These are phyloP conservation scores for Rhynchophorus ferrugineus DNA, from an alignment of 1,140 invertebrate species.

Conservation along the genomic window DNA sequence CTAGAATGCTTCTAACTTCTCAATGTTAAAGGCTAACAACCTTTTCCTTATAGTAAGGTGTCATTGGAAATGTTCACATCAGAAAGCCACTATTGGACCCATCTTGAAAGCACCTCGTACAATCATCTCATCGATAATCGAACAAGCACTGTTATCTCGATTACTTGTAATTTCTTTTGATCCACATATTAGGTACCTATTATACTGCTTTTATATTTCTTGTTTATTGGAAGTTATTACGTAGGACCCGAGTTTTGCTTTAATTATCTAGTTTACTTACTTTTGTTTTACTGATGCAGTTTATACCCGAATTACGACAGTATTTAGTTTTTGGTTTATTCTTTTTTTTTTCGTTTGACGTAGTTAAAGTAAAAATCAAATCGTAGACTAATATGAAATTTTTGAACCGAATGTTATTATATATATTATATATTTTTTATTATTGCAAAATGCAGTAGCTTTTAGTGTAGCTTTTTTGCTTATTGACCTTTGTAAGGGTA, in stretches of 20 bases:
- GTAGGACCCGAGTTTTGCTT: neutral
- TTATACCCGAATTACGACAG: neutral
- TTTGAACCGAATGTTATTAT: too few relatives aligned
- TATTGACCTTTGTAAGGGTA: constrained; percentile 32
- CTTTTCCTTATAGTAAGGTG: constrained; percentile 46
- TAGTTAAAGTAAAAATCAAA: constrained; percentile 12
- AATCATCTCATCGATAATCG: neutral
- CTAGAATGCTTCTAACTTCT: constrained; percentile 15
- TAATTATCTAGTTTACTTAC: constrained; percentile 2
- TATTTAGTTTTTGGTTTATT: neutral
- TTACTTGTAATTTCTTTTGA: neutral
- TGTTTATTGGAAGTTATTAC: neutral
- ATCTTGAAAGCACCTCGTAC: constrained; percentile 1
- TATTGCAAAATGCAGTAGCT: constrained; percentile 31
- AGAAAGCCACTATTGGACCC: neutral
- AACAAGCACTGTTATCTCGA: neutral
- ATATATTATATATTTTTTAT: constrained; percentile 23
- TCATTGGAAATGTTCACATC: constrained; percentile 41
- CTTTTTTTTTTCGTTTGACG: constrained; percentile 5
- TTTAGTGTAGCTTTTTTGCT: constrained; percentile 36
- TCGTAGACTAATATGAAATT: constrained; percentile 7
- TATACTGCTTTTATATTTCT: constrained; percentile 12
- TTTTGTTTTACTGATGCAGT: neutral
- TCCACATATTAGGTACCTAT: constrained; percentile 15
- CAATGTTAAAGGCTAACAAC: constrained; percentile 14